Conservation (phyloP, 1,140 invertebrate species). For the Tenebrio molitor region DNA sequence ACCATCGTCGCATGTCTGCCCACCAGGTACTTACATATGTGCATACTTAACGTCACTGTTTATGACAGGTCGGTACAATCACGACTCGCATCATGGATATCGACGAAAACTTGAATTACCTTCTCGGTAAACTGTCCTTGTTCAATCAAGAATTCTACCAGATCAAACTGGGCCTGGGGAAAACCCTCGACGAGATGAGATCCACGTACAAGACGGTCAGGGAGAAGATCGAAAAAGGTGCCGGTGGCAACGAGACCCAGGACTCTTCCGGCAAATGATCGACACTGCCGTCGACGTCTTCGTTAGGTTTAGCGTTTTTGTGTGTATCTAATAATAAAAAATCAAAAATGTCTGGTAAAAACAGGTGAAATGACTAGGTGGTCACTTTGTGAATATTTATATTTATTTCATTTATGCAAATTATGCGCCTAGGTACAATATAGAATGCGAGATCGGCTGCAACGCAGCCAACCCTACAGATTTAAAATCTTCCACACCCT, state of each 20-base stretch:
- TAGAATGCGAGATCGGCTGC: conserved; percentile 64
- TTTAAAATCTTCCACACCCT: conserved; percentile 62
- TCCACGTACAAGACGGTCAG: conserved; percentile 77
- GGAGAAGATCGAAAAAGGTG: conserved; percentile 69
- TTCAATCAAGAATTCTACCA: conserved; percentile 90
- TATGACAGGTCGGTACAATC: conserved; percentile 77
- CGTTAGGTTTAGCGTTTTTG: conserved; percentile 29
- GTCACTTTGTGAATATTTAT: conserved; percentile 54
- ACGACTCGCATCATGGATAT: conserved; percentile 86
- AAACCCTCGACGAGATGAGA: conserved; percentile 80
- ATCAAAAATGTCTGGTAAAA: conserved; percentile 10
- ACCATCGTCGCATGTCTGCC: too few relatives aligned
- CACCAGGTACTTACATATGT: background rate
- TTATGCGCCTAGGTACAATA: conserved; percentile 67
- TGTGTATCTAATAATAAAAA: conserved; percentile 31
- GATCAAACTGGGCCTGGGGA: conserved; percentile 81
- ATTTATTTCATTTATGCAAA: conserved; percentile 67
- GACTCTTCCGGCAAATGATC: conserved; percentile 6
- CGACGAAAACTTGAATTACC: conserved; percentile 87
- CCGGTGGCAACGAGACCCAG: conserved; percentile 64
- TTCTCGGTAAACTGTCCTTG: conserved; percentile 83
- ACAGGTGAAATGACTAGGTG: conserved; percentile 1
- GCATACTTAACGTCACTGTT: conserved; percentile 13
- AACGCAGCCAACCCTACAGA: conserved; percentile 59
- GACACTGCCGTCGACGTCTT: conserved; percentile 16